Conservation (phyloP, 2,113 vertebrate species). For the Saimiri boliviensis region DNA sequence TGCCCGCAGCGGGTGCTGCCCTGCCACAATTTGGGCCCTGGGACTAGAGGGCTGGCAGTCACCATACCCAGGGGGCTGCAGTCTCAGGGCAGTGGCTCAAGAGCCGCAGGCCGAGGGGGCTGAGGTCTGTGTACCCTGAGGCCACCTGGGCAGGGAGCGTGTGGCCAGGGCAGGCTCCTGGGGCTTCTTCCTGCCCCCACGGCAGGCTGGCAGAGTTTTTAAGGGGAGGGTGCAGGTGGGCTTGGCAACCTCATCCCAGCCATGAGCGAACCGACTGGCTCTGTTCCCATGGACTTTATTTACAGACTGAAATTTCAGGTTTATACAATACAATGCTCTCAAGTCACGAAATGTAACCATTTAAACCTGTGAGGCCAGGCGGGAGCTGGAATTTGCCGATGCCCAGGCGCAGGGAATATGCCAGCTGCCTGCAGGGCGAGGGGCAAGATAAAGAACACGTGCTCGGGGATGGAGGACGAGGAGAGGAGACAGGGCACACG, state of each 20-base stretch:
- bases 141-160: neutral
- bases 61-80: neutral
- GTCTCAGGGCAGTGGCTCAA: neutral
- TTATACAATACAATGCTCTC: neutral
- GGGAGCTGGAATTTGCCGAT: neutral
- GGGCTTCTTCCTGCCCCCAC: neutral
- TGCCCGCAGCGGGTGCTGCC: neutral
- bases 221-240: neutral
- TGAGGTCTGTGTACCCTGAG: neutral
- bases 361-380: neutral
- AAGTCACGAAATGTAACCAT: too few species aligned
- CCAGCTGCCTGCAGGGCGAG: neutral
- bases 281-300: accelerated
- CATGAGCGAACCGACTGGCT: accelerated
- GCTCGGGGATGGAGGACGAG: accelerated
- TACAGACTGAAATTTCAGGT: accelerated
- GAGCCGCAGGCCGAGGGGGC: neutral
- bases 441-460: accelerated
- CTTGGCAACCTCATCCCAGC: too few species aligned
- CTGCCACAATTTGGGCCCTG: accelerated
- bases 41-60: neutral
- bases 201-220: accelerated
- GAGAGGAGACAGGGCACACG: too few species aligned
- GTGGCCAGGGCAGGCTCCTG: neutral
- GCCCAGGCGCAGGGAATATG: too few species aligned